Evolutionary conservation across 2,888 invertebrate genomes (phyloP).

Genomic region (Ectemnius lituratus): DNA sequence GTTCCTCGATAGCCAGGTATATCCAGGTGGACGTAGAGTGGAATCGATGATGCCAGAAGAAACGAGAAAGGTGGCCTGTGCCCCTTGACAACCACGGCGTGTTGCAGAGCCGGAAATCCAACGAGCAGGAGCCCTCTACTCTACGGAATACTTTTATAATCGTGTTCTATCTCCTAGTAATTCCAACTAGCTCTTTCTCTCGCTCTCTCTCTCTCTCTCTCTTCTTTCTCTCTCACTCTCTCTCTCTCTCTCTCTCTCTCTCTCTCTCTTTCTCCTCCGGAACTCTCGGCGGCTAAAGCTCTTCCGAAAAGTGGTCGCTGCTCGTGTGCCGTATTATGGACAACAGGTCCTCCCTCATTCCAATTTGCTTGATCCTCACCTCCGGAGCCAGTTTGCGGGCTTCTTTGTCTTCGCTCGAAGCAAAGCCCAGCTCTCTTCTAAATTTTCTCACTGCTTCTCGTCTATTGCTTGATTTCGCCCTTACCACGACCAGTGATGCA

Average conservation of each 20-base stretch:
- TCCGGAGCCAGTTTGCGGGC: slow-evolving; percentile 81
- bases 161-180: slow-evolving; percentile 24
- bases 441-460: not conserved
- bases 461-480: not conserved
- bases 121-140: slow-evolving; percentile 49
- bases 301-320: slow-evolving; percentile 88
- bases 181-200: too few relatives aligned
- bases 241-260: slow-evolving; percentile 6
- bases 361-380: slow-evolving; percentile 83
- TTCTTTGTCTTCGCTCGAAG: slow-evolving; percentile 54
- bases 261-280: slow-evolving; percentile 11
- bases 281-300: slow-evolving; percentile 70
- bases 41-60: slow-evolving; percentile 19
- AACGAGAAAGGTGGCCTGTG: slow-evolving; percentile 25
- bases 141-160: slow-evolving; percentile 39
- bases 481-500: not conserved
- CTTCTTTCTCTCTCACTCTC: not conserved
- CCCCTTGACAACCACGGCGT: not conserved
- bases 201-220: slow-evolving; percentile 16
- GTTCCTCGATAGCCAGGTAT: not conserved
- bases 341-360: slow-evolving; percentile 87
- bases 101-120: slow-evolving; percentile 15
- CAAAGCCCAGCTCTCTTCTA: slow-evolving; percentile 34
- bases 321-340: slow-evolving; percentile 88
- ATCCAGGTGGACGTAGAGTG: not conserved